Evolutionary conservation across 2,797 vertebrate genomes (phyloP).

Genomic region (Sebastes cheni): DNA sequence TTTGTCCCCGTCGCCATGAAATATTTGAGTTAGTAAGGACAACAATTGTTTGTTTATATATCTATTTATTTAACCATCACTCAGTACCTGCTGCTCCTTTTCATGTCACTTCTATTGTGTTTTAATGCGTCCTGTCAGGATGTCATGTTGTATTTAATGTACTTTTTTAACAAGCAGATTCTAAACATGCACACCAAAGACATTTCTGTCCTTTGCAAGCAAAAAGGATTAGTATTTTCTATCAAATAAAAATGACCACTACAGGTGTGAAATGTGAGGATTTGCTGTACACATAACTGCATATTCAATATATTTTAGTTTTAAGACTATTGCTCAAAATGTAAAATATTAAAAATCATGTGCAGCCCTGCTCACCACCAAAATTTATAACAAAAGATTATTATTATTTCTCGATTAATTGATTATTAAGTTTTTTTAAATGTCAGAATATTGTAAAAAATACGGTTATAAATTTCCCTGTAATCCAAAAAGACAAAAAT

Average conservation of each 20-base stretch:
- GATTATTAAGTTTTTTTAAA: background rate
- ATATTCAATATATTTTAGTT: background rate
- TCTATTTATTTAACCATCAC: background rate
- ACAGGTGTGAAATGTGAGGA: background rate
- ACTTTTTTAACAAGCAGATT: background rate
- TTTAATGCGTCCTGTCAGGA: too few species aligned
- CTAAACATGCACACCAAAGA: too few species aligned
- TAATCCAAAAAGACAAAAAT: background rate
- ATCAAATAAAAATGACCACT: background rate
- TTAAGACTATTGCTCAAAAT: background rate
- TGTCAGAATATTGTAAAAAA: background rate
- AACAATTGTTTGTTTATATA: too few species aligned
- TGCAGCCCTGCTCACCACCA: background rate
- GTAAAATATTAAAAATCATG: background rate
- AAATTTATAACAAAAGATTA: too few species aligned
- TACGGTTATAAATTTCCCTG: too few species aligned
- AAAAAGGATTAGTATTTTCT: too few species aligned
- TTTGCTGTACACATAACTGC: background rate
- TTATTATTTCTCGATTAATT: background rate
- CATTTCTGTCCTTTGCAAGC: too few species aligned
- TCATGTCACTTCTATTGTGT: background rate
- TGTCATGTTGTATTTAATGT: background rate
- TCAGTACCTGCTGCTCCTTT: background rate
- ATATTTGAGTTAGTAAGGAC: background rate
- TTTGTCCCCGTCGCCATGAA: background rate